Conservation (phyloP, 2,797 vertebrate genomes). For the Hybognathus amarus region DNA sequence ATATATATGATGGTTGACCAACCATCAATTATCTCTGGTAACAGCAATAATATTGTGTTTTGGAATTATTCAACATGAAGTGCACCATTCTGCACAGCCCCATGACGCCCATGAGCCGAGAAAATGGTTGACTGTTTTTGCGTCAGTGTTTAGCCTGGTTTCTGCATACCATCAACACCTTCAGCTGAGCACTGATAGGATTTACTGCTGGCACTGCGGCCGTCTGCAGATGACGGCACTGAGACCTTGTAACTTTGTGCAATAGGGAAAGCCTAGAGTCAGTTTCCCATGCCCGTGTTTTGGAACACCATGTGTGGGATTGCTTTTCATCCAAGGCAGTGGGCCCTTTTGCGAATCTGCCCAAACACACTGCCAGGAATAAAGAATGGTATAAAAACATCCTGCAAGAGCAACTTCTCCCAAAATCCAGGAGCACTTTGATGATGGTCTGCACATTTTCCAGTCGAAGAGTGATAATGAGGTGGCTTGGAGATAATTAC, state of each 20-base stretch:
- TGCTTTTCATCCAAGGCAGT: neutral
- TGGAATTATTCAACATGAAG: conserved; percentile 53
- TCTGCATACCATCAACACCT: conserved; percentile 70
- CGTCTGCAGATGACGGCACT: conserved; percentile 52
- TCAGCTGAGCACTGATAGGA: conserved; percentile 59
- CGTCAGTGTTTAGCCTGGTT: conserved; percentile 69
- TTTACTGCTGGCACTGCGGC: conserved; percentile 70
- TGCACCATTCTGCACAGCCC: conserved; percentile 54
- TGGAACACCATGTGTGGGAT: neutral
- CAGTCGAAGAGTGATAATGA: too few relatives aligned
- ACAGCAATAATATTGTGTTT: conserved; percentile 50
- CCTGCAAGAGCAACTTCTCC: too few relatives aligned
- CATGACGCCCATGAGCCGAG: conserved; percentile 54
- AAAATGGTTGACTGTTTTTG: conserved; percentile 62
- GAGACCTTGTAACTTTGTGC: conserved; percentile 12
- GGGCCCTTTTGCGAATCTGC: neutral
- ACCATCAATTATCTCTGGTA: conserved; percentile 40
- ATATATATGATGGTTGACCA: conserved; percentile 48
- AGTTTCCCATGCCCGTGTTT: neutral
- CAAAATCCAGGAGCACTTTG: neutral
- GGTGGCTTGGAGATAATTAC: neutral
- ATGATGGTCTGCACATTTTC: neutral
- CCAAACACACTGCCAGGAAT: neutral
- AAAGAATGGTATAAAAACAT: neutral
- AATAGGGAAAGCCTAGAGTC: conserved; percentile 22